Evolutionary conservation across 2,888 invertebrate species (phyloP), one percentile per base, ranked within the genome.

Genomic region (Nemapogon koenigi): DNA sequence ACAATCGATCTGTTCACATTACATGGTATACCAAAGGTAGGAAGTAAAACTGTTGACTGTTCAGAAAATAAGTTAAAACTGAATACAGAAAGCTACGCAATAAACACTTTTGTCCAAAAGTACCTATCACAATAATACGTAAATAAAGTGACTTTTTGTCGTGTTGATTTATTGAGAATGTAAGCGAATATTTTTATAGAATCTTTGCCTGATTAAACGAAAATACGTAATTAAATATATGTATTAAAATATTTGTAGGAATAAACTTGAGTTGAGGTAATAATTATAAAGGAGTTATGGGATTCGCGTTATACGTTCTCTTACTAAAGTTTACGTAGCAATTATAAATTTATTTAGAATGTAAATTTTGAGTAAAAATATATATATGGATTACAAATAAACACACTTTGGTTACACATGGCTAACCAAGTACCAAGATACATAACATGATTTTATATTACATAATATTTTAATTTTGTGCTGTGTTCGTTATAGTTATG

Each of bases 21-120:
- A 67, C 66, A 69, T 68, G 67, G 76, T 75, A 79, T 79, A 80
- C 79, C 79, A 80, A 80, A 80, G 79, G 68, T 80, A 80, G 76
- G 53, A 59, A 60, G 63, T 75, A 73, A 67, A 37, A 70, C 64
- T 61, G 57, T 57, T 58, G 64, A 59, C 57, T 57, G 56, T 37
- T 28, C n/a, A 37, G 11, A 19, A 14, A 4, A 15, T 14, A 6
- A 35, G 16, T 13, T 11, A 30, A 13, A 13, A 6, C 16, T 13
- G 16, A n/a, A 36, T 27, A 36, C 36, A 4, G 26, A 36, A 36
- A 14, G 2, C 4, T 27, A 22, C 26, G 16, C 26, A 16, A 35
- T 25, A 27, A 27, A 17, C 4, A 32, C 16, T 32, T 32, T 32
- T 32, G 32, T 32, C 32, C 32, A 32, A 30, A 30, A 15, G 14